Base-by-base conservation (phyloP, 1,140 invertebrate species). In the Amphibalanus amphitrite region DNA sequence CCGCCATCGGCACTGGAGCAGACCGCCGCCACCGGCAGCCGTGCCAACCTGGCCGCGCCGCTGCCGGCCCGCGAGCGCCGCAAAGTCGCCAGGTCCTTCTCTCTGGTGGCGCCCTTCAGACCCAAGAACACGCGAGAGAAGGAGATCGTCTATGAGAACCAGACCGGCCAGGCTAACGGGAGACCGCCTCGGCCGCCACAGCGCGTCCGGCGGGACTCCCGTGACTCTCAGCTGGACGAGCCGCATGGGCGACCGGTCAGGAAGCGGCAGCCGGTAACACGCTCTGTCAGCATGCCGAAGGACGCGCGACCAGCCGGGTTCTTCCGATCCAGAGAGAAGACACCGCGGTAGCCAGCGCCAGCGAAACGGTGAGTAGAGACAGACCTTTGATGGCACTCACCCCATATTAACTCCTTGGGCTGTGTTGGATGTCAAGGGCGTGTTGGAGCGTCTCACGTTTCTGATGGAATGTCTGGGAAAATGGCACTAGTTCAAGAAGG, bases 31-130 rank as follows among this genome's bases (percentile, higher is more conserved):
- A 26, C 40, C 23, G 69, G 64, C n/a, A 59, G 71, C 13, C 71
- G 72, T 38, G 26, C 23, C 65, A 26, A 67, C n/a, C 26, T 26
- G 26, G 26, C 65, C n/a, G 26, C n/a, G 65, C 65, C 65, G n/a
- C 65, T 28, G 23, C 65, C 65, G 26, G 28, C n/a, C 3, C 69
- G 74, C 33, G 73, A 74, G 70, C 72, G 72, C 17, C 74, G 74
- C 47, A 76, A 76, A 68, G 76, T 91, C n/a, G 89, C 89, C 0
- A 85, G 90, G 64, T 91, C 89, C 38, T 89, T 92, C 73, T 91
- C 89, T 4, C 86, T 92, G 67, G 83, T 91, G 73, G 89, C 90
- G 0, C 90, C 90, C 0, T 92, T 90, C 90, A 87, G 86, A 71
- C 90, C 90, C 0, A 84, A 86, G 67, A 72, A 76, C 70, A 69